Base-by-base conservation (phyloP, 1,140 invertebrate species). In the Tetramorium alpestre region DNA sequence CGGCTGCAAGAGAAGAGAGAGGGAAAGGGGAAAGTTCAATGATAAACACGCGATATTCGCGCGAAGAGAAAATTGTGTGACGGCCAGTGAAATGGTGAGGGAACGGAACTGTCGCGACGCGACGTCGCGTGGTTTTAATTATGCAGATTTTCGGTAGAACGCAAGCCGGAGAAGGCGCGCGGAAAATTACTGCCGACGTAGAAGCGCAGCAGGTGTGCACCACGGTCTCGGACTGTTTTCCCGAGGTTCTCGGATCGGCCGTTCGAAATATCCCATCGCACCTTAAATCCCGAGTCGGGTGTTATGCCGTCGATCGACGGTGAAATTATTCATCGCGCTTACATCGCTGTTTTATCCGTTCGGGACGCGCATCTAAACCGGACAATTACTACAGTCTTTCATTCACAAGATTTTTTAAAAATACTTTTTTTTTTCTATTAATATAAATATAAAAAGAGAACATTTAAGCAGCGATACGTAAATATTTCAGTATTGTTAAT, bases 281-380 rank as follows among this genome's bases (percentile, higher is more conserved):
- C 56, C 51, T 86, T 86, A 80, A 86, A 86, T 87, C 69, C 33
- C 78, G 18, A 47, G 54, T 18, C 69, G 56, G 65, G 67, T 44
- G 28, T 78, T 77, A 28, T 7, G 16, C 41, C 28, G 76, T 54
- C 62, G 28, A 25, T 22, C 65, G 67, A 73, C 54, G 18, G 4
- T 70, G 54, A 73, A 33, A 82, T 82, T 82, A 82, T 82, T 82
- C 73, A 82, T 82, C 80, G 54, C 25, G 28, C 65, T 72, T 73
- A n/a, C 41, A 73, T 60, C 69, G 41, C 67, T 44, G 25, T 82
- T 47, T 58, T 73, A 73, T 82, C 25, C n/a, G 54, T 38, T 58
- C 22, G 41, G n/a, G 22, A 73, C 8, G 51, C 4, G 25, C 38
- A 44, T 72, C 16, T 22, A 58, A 73, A 82, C 54, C n/a, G 41